Evolutionary conservation across 2,113 vertebrate genomes (phyloP), one percentile per base, ranked within the genome.

Genomic region (Perccottus glenii): DNA sequence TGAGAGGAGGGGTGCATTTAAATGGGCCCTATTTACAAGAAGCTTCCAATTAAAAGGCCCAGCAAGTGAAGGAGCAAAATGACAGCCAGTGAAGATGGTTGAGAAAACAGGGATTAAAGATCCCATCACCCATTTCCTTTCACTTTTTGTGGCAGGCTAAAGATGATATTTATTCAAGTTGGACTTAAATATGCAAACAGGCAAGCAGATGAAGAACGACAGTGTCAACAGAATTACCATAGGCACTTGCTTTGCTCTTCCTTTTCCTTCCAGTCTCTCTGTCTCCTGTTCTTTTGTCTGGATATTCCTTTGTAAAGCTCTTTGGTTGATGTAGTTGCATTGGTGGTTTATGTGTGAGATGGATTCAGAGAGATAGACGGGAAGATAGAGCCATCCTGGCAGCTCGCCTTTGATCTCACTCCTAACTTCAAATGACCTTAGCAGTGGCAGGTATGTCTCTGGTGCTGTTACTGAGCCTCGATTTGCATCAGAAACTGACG

Each of bases 371-470:
- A 78, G 74, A 76, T 14, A 50, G 60, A 76, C 47, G 67, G 59
- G 32, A 16, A 33, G 64, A 84, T 27, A 67, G 70, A 78, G 60
- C 50, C 64, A 40, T 76, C 58, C 64, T 77, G 60, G 50, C 69
- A 74, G 78, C 45, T 43, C 60, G 35, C 59, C 72, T 86, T 84
- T 90, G 67, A 86, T 84, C 81, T 80, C 56, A 80, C 79, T 64
- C 64, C 81, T n/a, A 51, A 74, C 77, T 86, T 89, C 70, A 87
- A 81, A 85, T 87, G 73, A 65, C 65, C 67, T 80, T 80, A 46
- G 71, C 72, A 12, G 63, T 70, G 70, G 65, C 78, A 81, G 85
- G 71, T 85, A 67, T 11, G 78, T 82, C 65, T 82, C 58, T 64
- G 67, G 55, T 61, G 16, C 63, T 12, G 59, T 27, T 63, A 66